Conservation (phyloP, 2,888 invertebrate species). For the Amiota minor region DNA sequence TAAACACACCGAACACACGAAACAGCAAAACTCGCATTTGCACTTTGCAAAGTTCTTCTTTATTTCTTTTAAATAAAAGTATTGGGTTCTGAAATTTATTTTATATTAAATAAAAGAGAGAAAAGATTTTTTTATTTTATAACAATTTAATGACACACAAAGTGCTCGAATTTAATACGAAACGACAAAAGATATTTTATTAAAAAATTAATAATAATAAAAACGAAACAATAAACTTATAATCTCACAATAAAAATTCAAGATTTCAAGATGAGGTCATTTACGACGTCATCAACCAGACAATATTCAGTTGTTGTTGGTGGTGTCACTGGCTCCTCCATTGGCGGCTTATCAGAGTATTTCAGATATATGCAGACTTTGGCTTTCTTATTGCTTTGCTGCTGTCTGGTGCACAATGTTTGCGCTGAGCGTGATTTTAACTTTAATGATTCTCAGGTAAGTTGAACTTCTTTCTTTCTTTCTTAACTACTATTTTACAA, state of each 20-base stretch:
- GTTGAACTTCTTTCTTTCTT: constrained; percentile 30
- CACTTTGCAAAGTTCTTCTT: too few species aligned
- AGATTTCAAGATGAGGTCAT: constrained; percentile 1
- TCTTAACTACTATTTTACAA: too few species aligned
- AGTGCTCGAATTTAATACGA: constrained; percentile 5
- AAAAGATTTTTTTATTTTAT: too few species aligned
- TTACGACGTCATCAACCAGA: not conserved
- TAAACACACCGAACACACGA: constrained; percentile 48
- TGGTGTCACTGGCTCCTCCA: constrained; percentile 28
- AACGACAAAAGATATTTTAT: not conserved
- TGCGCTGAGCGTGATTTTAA: constrained; percentile 71
- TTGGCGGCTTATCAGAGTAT: constrained; percentile 47
- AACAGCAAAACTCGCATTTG: constrained; percentile 29
- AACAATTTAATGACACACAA: not conserved
- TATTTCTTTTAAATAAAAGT: too few species aligned
- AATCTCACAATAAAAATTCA: constrained; percentile 1
- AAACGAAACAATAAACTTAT: constrained; percentile 2
- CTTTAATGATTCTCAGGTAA: constrained; percentile 72
- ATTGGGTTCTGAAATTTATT: too few species aligned
- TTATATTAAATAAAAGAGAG: too few species aligned
- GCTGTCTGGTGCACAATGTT: constrained; percentile 28
- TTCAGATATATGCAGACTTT: constrained; percentile 42
- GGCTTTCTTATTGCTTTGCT: constrained; percentile 48
- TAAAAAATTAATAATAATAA: not conserved
- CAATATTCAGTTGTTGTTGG: constrained; percentile 20